phyloP scores from a whole-genome alignment of 2,888 invertebrate species.

The Merodon equestris region DNA sequence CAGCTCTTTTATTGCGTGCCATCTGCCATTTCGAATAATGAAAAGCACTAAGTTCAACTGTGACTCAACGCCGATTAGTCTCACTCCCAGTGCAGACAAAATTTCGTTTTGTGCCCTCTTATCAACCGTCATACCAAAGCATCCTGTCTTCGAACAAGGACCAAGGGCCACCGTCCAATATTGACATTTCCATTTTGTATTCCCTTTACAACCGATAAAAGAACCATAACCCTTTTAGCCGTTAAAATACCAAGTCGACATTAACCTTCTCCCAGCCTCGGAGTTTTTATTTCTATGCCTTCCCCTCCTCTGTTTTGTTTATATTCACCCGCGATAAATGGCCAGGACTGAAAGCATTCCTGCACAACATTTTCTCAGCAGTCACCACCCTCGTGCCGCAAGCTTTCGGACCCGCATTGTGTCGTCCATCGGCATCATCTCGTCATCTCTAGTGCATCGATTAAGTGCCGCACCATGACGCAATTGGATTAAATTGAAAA shows the following conservation, averaged over 20 bases:
- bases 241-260: conserved; percentile 38
- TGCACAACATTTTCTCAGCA: conserved; percentile 19
- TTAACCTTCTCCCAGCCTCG: conserved; percentile 13
- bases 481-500: conserved; percentile 68
- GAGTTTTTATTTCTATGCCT: neutral
- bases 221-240: conserved; percentile 28
- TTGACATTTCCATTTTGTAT: conserved; percentile 1
- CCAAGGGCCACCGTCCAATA: too few relatives aligned
- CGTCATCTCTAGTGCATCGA: conserved; percentile 59
- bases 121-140: too few relatives aligned
- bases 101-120: too few relatives aligned
- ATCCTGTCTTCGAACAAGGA: too few relatives aligned
- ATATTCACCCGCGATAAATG: conserved; percentile 18
- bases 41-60: too few relatives aligned
- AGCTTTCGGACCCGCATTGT: neutral
- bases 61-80: too few relatives aligned
- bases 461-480: conserved; percentile 68
- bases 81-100: too few relatives aligned
- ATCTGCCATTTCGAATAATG: too few relatives aligned
- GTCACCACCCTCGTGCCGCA: neutral
- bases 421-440: neutral
- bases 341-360: conserved; percentile 29
- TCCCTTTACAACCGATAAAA: conserved; percentile 25
- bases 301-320: too few relatives aligned
- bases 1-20: too few relatives aligned